These are phyloP conservation scores for Misgurnus anguillicaudatus DNA, from an alignment of 2,113 vertebrate genomes.

Conservation along the genomic window DNA sequence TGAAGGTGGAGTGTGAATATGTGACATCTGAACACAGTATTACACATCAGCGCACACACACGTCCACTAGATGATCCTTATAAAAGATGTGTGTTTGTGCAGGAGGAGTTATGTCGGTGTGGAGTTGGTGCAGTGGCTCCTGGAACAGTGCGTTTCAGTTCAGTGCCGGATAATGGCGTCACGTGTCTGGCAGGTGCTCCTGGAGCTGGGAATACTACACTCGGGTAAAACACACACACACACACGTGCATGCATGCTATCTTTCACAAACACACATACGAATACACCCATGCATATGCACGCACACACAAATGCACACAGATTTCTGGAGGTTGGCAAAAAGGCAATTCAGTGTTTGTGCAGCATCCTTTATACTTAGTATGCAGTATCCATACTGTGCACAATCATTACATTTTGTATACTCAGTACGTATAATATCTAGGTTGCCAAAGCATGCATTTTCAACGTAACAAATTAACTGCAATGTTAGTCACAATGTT, in stretches of 20 bases:
- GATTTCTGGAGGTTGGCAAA: no score
- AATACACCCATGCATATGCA: no score
- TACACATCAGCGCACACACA: neutral
- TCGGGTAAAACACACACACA: constrained; percentile 78
- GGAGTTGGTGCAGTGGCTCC: constrained; percentile 95
- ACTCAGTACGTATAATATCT: no score
- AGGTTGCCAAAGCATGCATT: neutral
- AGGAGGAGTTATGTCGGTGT: constrained; percentile 94
- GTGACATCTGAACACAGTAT: neutral
- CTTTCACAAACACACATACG: neutral
- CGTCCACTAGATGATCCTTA: neutral
- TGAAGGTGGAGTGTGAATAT: constrained; percentile 11
- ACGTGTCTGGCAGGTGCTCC: constrained; percentile 93
- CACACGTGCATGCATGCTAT: neutral
- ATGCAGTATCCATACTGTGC: no score
- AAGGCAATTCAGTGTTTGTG: no score
- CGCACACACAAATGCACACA: no score
- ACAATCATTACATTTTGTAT: no score
- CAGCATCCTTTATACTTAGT: no score
- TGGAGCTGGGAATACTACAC: constrained; percentile 93
- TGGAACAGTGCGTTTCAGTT: constrained; percentile 90
- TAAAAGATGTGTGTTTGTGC: constrained; percentile 49
- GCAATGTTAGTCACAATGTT: no score
- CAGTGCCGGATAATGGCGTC: constrained; percentile 85
- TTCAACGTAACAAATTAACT: no score